These are phyloP conservation scores for Panzeria rudis DNA, from an alignment of 2,888 invertebrate genomes.

Conservation along the genomic window DNA sequence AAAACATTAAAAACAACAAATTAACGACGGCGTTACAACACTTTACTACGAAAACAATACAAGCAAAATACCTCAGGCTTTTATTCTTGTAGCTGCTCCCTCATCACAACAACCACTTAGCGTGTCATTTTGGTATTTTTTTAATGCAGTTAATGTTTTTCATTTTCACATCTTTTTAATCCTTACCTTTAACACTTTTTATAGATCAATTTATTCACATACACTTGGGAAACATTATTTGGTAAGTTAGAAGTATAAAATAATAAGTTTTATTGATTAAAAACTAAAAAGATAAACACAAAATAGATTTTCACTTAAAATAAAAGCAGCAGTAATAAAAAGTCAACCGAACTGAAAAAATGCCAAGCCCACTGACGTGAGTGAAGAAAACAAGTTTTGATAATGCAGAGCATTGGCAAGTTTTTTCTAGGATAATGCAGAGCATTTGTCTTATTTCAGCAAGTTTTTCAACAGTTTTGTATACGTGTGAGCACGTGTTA, in stretches of 20 bases:
- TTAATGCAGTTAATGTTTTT: constrained; percentile 1
- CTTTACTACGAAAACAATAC: constrained; percentile 75
- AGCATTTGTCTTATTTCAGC: too few relatives aligned
- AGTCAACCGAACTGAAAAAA: constrained; percentile 65
- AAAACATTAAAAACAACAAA: constrained; percentile 64
- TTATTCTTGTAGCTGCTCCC: constrained; percentile 42
- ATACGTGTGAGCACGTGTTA: too few relatives aligned
- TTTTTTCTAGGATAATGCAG: too few relatives aligned
- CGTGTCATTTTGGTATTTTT: constrained; percentile 46
- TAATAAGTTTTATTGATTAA: constrained; percentile 43
- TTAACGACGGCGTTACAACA: constrained; percentile 65
- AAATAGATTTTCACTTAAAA: constrained; percentile 51
- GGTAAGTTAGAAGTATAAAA: constrained; percentile 35
- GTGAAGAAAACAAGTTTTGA: too few relatives aligned
- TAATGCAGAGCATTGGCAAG: too few relatives aligned
- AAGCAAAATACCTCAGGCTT: constrained; percentile 65
- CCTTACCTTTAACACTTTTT: constrained; percentile 64
- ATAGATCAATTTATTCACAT: constrained; percentile 33
- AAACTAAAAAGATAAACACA: constrained; percentile 60
- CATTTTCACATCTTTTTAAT: constrained; percentile 14
- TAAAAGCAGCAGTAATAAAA: constrained; percentile 55
- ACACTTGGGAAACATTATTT: constrained; percentile 52
- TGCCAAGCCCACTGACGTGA: constrained; percentile 71
- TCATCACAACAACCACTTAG: constrained; percentile 64
- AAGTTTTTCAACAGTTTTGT: too few relatives aligned